phyloP scores from a whole-genome alignment of 92 coral and sea anemone genomes.

The Epizoanthus ramosus region DNA sequence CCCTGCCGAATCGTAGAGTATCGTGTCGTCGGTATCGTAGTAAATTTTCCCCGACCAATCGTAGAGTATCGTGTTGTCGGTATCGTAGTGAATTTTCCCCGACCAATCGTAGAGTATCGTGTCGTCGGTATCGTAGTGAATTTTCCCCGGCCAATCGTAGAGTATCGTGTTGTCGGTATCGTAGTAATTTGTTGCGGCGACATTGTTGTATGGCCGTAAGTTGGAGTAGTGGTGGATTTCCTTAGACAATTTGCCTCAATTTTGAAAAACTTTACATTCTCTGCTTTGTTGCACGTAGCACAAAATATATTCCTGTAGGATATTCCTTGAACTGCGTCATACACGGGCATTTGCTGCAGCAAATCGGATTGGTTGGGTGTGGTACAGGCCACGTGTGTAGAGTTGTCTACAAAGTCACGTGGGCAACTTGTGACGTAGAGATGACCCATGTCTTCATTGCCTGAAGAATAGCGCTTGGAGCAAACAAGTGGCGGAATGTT shows the following conservation, averaged over 20 bases:
- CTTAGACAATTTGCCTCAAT: neutral
- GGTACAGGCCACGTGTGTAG: constrained; percentile 15
- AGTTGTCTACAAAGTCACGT: neutral
- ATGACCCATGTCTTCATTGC: neutral
- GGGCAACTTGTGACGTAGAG: constrained; percentile 26
- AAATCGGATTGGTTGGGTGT: constrained; percentile 28
- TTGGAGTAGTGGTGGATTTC: neutral
- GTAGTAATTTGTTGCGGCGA: too few relatives aligned
- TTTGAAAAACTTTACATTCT: neutral
- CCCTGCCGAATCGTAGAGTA: too few relatives aligned
- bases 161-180: too few relatives aligned
- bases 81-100: too few relatives aligned
- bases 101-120: too few relatives aligned
- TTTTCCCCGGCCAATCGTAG: too few relatives aligned
- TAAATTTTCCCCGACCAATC: too few relatives aligned
- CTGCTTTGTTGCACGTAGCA: constrained; percentile 25
- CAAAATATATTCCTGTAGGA: constrained; percentile 18
- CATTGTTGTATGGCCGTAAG: too few relatives aligned
- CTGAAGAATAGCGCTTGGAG: neutral
- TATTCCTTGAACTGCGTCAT: constrained; percentile 27
- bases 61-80: too few relatives aligned
- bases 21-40: too few relatives aligned
- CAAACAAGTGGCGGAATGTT: neutral
- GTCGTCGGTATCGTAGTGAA: too few relatives aligned
- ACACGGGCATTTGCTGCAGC: constrained; percentile 21